Evolutionary conservation across 2,888 invertebrate species (phyloP).

Genomic region (Polyploca ridens): DNA sequence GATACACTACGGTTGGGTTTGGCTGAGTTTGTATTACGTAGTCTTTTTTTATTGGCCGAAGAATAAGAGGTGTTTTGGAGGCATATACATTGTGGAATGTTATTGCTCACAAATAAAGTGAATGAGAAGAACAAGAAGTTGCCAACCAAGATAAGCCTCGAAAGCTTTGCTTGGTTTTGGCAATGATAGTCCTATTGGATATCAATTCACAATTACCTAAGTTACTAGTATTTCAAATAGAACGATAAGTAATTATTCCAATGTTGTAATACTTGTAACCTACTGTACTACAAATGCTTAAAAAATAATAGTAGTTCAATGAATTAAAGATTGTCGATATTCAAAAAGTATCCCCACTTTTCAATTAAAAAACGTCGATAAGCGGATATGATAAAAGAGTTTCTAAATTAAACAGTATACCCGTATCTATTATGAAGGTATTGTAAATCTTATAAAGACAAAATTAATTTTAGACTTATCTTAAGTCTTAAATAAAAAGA

Average conservation of each 20-base stretch:
- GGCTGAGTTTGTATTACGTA: neutral
- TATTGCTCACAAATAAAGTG: neutral
- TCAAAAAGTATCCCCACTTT: neutral
- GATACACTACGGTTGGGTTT: conserved; percentile 2
- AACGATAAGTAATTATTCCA: too few relatives aligned
- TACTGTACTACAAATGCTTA: too few relatives aligned
- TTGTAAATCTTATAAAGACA: neutral
- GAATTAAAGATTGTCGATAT: neutral
- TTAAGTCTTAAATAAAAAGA: neutral
- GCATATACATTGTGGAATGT: neutral
- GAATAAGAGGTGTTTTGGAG: conserved; percentile 1
- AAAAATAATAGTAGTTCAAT: too few relatives aligned
- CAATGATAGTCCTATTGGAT: neutral
- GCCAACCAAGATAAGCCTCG: neutral
- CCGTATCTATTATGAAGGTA: neutral
- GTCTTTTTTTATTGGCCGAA: conserved; percentile 2
- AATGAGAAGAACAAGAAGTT: neutral
- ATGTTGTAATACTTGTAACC: too few relatives aligned
- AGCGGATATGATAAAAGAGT: neutral
- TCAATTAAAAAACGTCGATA: neutral
- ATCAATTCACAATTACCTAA: too few relatives aligned
- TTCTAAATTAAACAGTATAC: neutral
- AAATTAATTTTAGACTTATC: neutral
- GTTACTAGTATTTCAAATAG: too few relatives aligned
- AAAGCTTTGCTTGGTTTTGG: neutral